Percentiles rank a stretch among this genome's conserved stretches.
Conservation (phyloP, 2,888 invertebrate species). For the Rosalia funebris region DNA sequence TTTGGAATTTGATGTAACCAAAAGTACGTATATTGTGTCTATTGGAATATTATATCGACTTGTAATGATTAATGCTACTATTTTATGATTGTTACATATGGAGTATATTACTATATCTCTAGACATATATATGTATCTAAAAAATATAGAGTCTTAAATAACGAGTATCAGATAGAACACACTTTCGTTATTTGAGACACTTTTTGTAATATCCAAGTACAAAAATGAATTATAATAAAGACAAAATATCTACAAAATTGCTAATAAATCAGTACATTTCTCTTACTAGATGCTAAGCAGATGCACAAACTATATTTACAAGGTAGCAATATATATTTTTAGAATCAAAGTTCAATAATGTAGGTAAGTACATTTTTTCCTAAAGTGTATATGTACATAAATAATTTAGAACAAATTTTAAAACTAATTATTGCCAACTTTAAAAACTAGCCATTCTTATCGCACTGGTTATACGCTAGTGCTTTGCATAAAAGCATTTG, state of each 20-base stretch:
- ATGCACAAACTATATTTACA: conserved; percentile 20
- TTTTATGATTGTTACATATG: conserved; percentile 25
- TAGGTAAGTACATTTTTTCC: neutral
- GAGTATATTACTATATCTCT: conserved; percentile 14
- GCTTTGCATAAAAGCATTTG: neutral
- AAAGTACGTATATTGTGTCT: too few relatives aligned
- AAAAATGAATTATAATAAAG: conserved; percentile 14
- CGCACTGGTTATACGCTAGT: neutral
- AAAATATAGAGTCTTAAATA: conserved; percentile 21
- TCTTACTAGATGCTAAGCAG: conserved; percentile 15
- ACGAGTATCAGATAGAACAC: neutral
- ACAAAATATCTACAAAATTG: conserved; percentile 22
- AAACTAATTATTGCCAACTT: conserved; percentile 1
- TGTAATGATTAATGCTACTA: too few relatives aligned
- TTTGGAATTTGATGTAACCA: too few relatives aligned
- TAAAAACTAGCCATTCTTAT: neutral
- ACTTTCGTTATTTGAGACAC: conserved; percentile 12
- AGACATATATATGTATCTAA: conserved; percentile 22
- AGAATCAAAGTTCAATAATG: neutral
- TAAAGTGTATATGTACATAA: neutral
- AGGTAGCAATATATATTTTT: neutral
- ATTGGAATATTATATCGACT: too few relatives aligned
- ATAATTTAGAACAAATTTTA: neutral
- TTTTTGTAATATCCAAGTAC: conserved; percentile 17
- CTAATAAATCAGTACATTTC: conserved; percentile 26